Conservation (phyloP, 2,888 invertebrate genomes). For the Aspidiotus destructor region DNA sequence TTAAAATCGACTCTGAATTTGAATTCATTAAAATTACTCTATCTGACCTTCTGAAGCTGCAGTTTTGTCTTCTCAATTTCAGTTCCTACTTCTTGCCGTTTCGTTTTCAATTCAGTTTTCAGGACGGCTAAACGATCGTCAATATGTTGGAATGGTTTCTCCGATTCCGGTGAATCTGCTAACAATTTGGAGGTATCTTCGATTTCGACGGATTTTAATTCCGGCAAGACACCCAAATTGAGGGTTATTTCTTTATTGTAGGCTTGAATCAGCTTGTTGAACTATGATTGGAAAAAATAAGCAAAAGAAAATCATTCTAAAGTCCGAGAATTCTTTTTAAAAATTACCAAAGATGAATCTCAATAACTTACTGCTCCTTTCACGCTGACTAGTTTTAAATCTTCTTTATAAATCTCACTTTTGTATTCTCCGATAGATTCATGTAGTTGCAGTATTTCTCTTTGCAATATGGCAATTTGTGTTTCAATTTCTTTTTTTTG, state of each 20-base stretch:
- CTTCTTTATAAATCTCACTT: slow-evolving; percentile 23
- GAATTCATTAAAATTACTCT: neutral
- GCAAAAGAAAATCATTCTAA: neutral
- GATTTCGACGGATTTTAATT: slow-evolving; percentile 26
- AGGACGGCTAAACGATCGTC: neutral
- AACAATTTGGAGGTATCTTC: neutral
- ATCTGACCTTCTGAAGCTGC: slow-evolving; percentile 10
- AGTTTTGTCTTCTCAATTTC: neutral
- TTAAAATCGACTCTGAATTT: neutral
- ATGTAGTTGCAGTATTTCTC: slow-evolving; percentile 1
- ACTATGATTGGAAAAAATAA: slow-evolving; percentile 17
- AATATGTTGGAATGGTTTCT: slow-evolving; percentile 10
- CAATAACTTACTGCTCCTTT: slow-evolving; percentile 14
- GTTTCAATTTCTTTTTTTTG: slow-evolving; percentile 8
- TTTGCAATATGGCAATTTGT: slow-evolving; percentile 10
- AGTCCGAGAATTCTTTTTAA: neutral
- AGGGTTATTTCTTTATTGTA: slow-evolving; percentile 32
- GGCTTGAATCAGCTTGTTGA: slow-evolving; percentile 28
- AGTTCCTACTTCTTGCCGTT: slow-evolving; percentile 10
- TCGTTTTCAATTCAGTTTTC: neutral
- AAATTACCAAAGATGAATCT: neutral
- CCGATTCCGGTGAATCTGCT: slow-evolving; percentile 6
- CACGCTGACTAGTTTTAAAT: slow-evolving; percentile 8
- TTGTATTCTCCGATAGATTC: slow-evolving; percentile 11
- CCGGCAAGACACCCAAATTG: slow-evolving; percentile 30